phyloP scores from a whole-genome alignment of 2,888 invertebrate genomes.

The Euplagia quadripunctaria region DNA sequence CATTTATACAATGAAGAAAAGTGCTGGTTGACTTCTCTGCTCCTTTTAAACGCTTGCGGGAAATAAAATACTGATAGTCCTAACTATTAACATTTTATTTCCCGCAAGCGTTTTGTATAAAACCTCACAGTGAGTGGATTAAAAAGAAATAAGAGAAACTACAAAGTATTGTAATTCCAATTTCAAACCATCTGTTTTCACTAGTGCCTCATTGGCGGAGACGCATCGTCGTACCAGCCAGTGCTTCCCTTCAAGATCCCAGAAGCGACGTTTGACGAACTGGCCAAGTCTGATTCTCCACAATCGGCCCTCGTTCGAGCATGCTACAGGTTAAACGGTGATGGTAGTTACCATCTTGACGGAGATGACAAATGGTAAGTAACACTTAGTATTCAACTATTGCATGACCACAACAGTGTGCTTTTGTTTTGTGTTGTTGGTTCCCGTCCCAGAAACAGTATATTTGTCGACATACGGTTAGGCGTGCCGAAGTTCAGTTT shows the following conservation, averaged over 20 bases:
- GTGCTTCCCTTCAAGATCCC: conserved; percentile 77
- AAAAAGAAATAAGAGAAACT: too few species aligned
- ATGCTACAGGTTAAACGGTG: conserved; percentile 73
- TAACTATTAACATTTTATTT: too few species aligned
- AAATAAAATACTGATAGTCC: too few species aligned
- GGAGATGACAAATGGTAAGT: conserved; percentile 80
- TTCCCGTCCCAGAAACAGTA: not conserved
- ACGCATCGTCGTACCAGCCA: conserved; percentile 77
- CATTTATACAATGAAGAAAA: too few species aligned
- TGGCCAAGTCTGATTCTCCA: conserved; percentile 71
- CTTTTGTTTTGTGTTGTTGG: conserved; percentile 4
- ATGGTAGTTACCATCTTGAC: conserved; percentile 74
- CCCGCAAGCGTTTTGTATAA: too few species aligned
- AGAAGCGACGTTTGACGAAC: conserved; percentile 66
- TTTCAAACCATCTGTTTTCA: conserved; percentile 15
- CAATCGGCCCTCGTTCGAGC: conserved; percentile 73
- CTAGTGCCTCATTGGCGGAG: conserved; percentile 81
- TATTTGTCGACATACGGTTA: not conserved
- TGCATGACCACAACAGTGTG: not conserved
- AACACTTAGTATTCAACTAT: not conserved
- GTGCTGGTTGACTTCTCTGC: too few species aligned
- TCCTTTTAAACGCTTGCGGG: too few species aligned
- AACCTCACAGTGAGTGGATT: not conserved
- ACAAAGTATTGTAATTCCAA: not conserved
- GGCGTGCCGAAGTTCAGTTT: not conserved